phyloP scores from a whole-genome alignment of 2,797 vertebrate species.

The Masticophis lateralis region DNA sequence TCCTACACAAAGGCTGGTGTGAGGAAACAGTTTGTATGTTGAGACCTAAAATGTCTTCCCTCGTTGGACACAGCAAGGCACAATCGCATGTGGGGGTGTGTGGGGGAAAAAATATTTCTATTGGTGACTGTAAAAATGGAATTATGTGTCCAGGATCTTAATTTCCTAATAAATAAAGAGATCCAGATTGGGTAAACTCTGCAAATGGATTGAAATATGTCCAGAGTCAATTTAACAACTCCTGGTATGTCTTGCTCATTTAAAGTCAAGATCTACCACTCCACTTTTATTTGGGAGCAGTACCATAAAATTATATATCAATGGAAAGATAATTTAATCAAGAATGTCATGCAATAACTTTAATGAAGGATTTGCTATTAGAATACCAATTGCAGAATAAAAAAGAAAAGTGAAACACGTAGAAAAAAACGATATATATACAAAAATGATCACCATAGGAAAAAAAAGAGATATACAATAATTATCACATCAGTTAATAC shows the following conservation, averaged over 20 bases:
- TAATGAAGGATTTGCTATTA: no score
- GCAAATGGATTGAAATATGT: neutral
- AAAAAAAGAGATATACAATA: no score
- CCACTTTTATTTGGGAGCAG: no score
- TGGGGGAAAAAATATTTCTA: neutral
- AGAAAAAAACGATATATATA: no score
- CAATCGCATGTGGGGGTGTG: neutral
- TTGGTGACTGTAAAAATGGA: neutral
- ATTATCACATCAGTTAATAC: no score
- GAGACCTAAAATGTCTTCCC: neutral
- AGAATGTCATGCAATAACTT: no score
- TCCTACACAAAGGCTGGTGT: neutral
- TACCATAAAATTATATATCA: no score
- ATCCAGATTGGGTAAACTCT: neutral
- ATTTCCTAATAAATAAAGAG: neutral
- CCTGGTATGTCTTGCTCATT: neutral
- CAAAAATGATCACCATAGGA: no score
- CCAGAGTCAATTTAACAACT: neutral
- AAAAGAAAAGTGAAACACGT: no score
- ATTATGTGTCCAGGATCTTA: neutral
- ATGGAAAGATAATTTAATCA: no score
- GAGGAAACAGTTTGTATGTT: neutral
- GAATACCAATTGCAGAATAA: no score
- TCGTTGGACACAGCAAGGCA: no score
- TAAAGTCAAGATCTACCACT: neutral